phyloP scores from a whole-genome alignment of 2,113 vertebrate genomes.

The Zosterops pallidus region DNA sequence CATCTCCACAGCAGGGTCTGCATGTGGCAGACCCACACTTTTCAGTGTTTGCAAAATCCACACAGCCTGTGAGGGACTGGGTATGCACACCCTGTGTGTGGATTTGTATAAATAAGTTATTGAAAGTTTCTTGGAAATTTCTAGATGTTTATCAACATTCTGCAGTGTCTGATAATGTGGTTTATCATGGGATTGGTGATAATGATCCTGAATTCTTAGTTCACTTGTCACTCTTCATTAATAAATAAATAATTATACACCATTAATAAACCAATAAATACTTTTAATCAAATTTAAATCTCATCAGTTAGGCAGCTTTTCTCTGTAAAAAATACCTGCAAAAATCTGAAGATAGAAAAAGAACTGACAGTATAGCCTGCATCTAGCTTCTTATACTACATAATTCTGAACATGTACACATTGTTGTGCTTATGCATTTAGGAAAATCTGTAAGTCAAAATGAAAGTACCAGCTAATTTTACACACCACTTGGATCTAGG shows the following conservation, averaged over 20 bases:
- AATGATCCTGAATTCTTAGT: not conserved
- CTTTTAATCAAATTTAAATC: not conserved
- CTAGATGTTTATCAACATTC: not conserved
- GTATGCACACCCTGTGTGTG: fast-evolving
- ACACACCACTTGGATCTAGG: not conserved
- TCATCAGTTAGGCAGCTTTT: not conserved
- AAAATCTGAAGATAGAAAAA: not conserved
- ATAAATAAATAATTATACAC: not conserved
- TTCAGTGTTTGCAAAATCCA: not conserved
- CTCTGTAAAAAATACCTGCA: not conserved
- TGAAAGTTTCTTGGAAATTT: not conserved
- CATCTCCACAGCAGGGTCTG: not conserved
- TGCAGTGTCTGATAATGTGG: not conserved
- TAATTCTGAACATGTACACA: not conserved
- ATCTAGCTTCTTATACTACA: not conserved
- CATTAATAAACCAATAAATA: not conserved
- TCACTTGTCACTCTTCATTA: not conserved
- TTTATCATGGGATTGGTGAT: not conserved
- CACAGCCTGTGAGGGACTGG: not conserved
- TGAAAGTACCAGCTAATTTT: not conserved
- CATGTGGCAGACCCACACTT: not conserved
- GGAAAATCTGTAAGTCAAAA: not conserved
- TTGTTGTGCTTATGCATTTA: not conserved
- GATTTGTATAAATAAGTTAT: not conserved
- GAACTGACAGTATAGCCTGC: not conserved